These are phyloP conservation scores for Aramus guarauna DNA, from an alignment of 2,113 vertebrate genomes.

Conservation along the genomic window DNA sequence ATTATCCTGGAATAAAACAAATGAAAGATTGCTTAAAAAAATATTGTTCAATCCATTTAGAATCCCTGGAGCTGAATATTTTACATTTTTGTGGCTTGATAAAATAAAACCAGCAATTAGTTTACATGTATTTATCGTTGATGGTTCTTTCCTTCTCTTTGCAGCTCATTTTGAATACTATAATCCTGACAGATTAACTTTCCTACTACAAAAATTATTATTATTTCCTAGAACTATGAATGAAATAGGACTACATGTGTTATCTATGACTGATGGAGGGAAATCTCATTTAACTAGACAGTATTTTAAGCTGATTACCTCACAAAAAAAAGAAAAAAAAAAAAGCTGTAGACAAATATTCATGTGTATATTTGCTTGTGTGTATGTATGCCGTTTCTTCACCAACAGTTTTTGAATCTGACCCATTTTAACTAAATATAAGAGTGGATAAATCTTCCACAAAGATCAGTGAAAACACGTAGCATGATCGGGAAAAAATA, in stretches of 20 bases:
- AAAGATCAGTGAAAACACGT: neutral
- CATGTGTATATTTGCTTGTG: neutral
- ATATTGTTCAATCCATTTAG: conserved; percentile 44
- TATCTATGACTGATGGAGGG: neutral
- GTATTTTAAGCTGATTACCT: neutral
- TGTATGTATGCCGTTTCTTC: neutral
- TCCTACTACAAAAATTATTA: conserved; percentile 5
- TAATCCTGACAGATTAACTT: conserved; percentile 42
- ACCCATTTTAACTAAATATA: neutral
- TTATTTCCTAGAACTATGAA: conserved; percentile 50
- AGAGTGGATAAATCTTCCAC: neutral
- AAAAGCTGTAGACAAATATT: neutral
- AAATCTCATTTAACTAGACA: neutral
- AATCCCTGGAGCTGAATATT: conserved; percentile 32
- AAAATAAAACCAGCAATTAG: conserved; percentile 39
- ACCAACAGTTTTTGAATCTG: neutral
- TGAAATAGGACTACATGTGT: conserved; percentile 31
- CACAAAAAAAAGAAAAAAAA: neutral
- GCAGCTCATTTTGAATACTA: conserved; percentile 10
- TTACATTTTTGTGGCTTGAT: conserved; percentile 46
- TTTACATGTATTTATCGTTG: conserved; percentile 32
- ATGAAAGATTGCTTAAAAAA: conserved; percentile 42
- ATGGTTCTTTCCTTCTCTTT: conserved; percentile 16
- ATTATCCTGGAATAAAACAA: conserved; percentile 59
- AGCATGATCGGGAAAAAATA: neutral